phyloP scores from a whole-genome alignment of 2,797 vertebrate genomes.

The Adrianichthys oophorus region DNA sequence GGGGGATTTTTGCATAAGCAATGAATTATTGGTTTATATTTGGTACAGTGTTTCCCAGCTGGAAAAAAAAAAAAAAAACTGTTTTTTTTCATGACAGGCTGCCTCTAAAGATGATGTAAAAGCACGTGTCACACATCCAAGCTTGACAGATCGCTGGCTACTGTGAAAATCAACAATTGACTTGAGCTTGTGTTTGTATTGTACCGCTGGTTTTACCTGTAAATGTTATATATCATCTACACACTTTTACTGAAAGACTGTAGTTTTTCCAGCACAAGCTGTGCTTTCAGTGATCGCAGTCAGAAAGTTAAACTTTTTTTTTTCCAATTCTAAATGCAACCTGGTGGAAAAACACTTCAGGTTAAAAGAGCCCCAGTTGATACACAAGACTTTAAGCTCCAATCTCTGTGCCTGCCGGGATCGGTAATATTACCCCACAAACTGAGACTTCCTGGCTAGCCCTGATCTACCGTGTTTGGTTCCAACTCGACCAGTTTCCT shows the following conservation, averaged over 20 bases:
- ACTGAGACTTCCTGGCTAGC: conserved; percentile 46
- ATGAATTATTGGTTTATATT: conserved; percentile 13
- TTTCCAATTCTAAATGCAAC: conserved; percentile 14
- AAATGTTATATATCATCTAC: conserved; percentile 20
- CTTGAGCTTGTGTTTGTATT: too few species aligned
- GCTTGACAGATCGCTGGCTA: conserved; percentile 28
- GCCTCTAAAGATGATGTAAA: conserved; percentile 23
- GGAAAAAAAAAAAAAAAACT: background rate
- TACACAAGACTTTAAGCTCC: conserved; percentile 27
- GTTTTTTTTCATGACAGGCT: conserved; percentile 18
- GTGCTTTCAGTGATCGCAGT: conserved; percentile 19
- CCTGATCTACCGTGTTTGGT: conserved; percentile 54
- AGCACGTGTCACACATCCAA: conserved; percentile 12
- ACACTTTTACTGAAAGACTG: background rate
- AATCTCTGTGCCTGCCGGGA: conserved; percentile 47
- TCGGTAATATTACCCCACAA: conserved; percentile 46
- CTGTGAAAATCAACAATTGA: background rate
- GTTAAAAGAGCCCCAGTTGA: conserved; percentile 27
- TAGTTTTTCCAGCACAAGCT: conserved; percentile 9
- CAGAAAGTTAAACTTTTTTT: conserved; percentile 16
- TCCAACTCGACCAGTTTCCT: conserved; percentile 46
- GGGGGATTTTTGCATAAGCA: background rate
- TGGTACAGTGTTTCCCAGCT: conserved; percentile 7
- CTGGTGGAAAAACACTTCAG: background rate
- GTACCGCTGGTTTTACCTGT: conserved; percentile 12